Evolutionary conservation across 2,888 invertebrate genomes (phyloP).

Genomic region (Cephus spinipes): DNA sequence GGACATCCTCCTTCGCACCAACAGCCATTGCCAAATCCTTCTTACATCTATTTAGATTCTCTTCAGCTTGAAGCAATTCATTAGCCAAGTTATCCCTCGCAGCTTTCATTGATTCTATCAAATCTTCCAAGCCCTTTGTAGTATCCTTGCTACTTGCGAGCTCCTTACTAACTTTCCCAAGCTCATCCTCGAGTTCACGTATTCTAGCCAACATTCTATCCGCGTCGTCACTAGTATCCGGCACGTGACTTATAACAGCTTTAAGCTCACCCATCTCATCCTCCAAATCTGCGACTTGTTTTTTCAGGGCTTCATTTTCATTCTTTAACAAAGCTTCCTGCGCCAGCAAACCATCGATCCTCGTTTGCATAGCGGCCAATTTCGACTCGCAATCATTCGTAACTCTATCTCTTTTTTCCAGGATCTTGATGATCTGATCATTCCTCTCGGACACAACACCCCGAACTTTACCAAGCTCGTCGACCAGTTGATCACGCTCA

Average conservation of each 20-base stretch:
- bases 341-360: slow-evolving; percentile 34
- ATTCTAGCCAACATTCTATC: slow-evolving; percentile 27
- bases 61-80: not conserved
- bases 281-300: slow-evolving; percentile 29
- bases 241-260: slow-evolving; percentile 23
- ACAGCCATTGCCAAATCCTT: slow-evolving; percentile 12
- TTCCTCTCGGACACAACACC: slow-evolving; percentile 38
- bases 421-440: slow-evolving; percentile 40
- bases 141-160: slow-evolving; percentile 15
- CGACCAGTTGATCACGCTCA: slow-evolving; percentile 38
- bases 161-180: slow-evolving; percentile 17
- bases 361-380: slow-evolving; percentile 33
- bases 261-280: slow-evolving; percentile 29
- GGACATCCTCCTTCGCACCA: slow-evolving; percentile 9
- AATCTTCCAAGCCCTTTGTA: slow-evolving; percentile 7
- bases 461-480: slow-evolving; percentile 37
- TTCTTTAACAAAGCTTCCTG: slow-evolving; percentile 29
- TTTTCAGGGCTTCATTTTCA: slow-evolving; percentile 24
- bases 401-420: slow-evolving; percentile 37
- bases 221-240: slow-evolving; percentile 18
- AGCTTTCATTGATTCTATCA: slow-evolving; percentile 10
- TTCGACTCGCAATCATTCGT: slow-evolving; percentile 27
- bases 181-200: slow-evolving; percentile 24
- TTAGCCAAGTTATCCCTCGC: slow-evolving; percentile 11
- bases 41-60: not conserved